Evolutionary conservation across 2,888 invertebrate genomes (phyloP).

Genomic region (Augiades crinisus): DNA sequence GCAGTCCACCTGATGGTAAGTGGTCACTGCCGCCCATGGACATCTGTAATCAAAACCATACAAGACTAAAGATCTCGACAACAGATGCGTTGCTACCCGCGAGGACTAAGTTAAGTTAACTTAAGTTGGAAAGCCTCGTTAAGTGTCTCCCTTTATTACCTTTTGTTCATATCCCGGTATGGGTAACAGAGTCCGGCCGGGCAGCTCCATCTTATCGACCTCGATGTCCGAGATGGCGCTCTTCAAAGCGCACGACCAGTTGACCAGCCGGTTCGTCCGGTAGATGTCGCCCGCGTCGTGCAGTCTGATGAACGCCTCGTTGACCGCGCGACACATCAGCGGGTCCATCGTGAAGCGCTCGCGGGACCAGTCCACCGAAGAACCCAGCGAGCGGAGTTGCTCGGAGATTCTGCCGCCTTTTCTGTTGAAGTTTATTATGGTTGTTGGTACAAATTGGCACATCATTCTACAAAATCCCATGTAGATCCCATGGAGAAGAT

Average conservation of each 20-base stretch:
- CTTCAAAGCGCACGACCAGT: conserved; percentile 98
- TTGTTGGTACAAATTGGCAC: no score
- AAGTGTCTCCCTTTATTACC: no score
- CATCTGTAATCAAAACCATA: no score
- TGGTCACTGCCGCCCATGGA: no score
- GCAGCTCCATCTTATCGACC: conserved; percentile 96
- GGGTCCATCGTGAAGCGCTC: conserved; percentile 99
- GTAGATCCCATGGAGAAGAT: no score
- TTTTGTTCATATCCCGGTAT: conserved; percentile 96
- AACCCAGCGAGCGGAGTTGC: conserved; percentile 93
- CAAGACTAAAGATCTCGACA: no score
- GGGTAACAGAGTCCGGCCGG: conserved; percentile 90
- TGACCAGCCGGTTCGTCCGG: conserved; percentile 95
- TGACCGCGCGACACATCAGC: conserved; percentile 92
- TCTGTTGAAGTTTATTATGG: conserved; percentile 59
- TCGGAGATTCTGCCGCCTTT: conserved; percentile 88
- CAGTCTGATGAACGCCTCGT: conserved; percentile 95
- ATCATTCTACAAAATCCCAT: no score
- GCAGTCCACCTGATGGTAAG: no score
- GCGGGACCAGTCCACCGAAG: conserved; percentile 97
- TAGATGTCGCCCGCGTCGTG: conserved; percentile 95
- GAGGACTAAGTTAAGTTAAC: no score
- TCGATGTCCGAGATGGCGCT: conserved; percentile 99
- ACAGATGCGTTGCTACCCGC: no score
- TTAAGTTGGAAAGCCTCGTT: no score